Conservation (phyloP, 1,140 invertebrate species). For the Drosophila nasuta region DNA sequence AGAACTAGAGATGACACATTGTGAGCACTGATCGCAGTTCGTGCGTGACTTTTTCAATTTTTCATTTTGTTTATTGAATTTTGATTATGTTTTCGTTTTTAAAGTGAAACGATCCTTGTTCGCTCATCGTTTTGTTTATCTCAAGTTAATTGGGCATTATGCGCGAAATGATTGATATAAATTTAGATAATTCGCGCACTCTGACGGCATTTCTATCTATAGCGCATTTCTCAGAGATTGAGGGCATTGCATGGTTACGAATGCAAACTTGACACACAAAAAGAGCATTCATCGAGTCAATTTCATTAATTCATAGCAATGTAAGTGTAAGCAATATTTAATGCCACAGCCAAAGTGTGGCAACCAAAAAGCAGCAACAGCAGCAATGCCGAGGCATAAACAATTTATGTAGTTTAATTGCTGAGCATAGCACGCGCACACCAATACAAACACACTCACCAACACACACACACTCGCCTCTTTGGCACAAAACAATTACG, state of each 20-base stretch:
- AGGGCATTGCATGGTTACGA: conserved; percentile 44
- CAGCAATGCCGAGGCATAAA: conserved; percentile 36
- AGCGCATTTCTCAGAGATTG: conserved; percentile 46
- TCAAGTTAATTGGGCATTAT: conserved; percentile 10
- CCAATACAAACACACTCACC: background rate
- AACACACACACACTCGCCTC: background rate
- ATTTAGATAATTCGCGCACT: conserved; percentile 12
- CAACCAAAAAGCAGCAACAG: conserved; percentile 18
- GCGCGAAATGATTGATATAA: conserved; percentile 9
- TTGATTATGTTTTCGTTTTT: background rate
- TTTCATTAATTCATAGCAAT: conserved; percentile 62
- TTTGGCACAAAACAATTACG: background rate
- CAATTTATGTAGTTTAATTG: conserved; percentile 60
- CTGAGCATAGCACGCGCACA: conserved; percentile 54
- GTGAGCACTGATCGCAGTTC: background rate
- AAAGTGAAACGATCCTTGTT: background rate
- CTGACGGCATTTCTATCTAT: conserved; percentile 48
- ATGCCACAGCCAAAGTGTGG: conserved; percentile 33
- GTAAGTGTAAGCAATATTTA: conserved; percentile 71
- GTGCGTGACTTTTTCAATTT: background rate
- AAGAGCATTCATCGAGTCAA: conserved; percentile 56
- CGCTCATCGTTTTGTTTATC: conserved; percentile 13
- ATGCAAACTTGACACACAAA: conserved; percentile 73
- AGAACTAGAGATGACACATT: conserved; percentile 32
- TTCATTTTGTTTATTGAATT: background rate